Percentiles rank a stretch among this genome's conserved stretches.
Evolutionary conservation across 2,797 vertebrate genomes (phyloP).

Genomic region (Diglossa cyanea): DNA sequence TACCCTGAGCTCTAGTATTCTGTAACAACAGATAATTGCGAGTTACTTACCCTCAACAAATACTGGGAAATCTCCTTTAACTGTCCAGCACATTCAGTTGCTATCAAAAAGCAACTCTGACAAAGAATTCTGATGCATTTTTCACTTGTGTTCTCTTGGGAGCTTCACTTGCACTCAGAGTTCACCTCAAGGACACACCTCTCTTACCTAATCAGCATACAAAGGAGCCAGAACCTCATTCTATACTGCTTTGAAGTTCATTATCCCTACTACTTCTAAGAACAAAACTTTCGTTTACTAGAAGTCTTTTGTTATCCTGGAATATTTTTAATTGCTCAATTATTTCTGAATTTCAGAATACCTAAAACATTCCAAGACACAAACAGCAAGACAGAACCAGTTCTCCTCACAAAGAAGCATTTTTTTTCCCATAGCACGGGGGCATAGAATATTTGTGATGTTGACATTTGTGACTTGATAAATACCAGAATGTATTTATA

Average conservation of each 20-base stretch:
- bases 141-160: rapidly evolving
- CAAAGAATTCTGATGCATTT: background rate
- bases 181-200: background rate
- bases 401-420: background rate
- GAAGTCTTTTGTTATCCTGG: background rate
- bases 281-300: background rate
- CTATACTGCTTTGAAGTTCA: background rate
- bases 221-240: background rate
- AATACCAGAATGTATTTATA: background rate
- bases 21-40: background rate
- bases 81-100: background rate
- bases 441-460: background rate
- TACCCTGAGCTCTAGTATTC: background rate
- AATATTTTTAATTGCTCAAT: background rate
- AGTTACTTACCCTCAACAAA: background rate
- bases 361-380: background rate
- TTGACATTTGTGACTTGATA: background rate
- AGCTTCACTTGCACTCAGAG: background rate
- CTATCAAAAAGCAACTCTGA: background rate
- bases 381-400: background rate
- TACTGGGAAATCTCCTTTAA: background rate
- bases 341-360: background rate
- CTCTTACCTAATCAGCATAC: background rate
- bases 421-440: background rate
- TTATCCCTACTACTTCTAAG: background rate